Percentiles rank a stretch among this genome's conserved stretches.
These are phyloP conservation scores for Lagopus leucura DNA, from an alignment of 2,113 vertebrate genomes.

Conservation along the genomic window DNA sequence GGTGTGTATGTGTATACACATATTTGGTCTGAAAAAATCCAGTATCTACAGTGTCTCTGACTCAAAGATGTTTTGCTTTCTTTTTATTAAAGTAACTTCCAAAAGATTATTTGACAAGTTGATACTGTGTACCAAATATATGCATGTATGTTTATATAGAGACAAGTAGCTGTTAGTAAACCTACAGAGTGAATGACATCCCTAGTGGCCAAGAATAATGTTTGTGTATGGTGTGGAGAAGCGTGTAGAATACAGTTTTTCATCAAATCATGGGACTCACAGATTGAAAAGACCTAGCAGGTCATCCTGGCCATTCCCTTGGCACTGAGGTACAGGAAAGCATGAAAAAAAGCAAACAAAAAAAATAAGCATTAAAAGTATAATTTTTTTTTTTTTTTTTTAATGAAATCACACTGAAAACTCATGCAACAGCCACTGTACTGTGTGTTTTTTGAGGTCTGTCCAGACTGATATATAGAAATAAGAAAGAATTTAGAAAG, in stretches of 20 bases:
- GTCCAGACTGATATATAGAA: neutral
- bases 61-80: neutral
- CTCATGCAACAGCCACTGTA: neutral
- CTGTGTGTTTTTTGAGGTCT: neutral
- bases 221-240: conserved; percentile 30
- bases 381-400: neutral
- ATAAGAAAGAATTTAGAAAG: neutral
- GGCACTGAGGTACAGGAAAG: neutral
- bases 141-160: neutral
- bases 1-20: neutral
- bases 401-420: neutral
- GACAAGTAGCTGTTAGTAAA: conserved; percentile 25
- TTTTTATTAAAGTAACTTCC: neutral
- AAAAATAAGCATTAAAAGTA: neutral
- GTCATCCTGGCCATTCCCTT: neutral
- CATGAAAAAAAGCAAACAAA: neutral
- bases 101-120: neutral
- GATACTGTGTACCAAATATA: neutral
- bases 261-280: conserved; percentile 25
- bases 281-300: neutral
- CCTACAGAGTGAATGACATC: neutral
- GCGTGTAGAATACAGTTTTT: conserved; percentile 43
- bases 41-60: neutral
- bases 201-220: conserved; percentile 23
- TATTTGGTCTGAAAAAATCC: neutral